A percentile compares a stretch with the other conserved stretches of the same genome.
phyloP scores from a whole-genome alignment of 2,888 invertebrate species.

The Boloria euphrosyne region DNA sequence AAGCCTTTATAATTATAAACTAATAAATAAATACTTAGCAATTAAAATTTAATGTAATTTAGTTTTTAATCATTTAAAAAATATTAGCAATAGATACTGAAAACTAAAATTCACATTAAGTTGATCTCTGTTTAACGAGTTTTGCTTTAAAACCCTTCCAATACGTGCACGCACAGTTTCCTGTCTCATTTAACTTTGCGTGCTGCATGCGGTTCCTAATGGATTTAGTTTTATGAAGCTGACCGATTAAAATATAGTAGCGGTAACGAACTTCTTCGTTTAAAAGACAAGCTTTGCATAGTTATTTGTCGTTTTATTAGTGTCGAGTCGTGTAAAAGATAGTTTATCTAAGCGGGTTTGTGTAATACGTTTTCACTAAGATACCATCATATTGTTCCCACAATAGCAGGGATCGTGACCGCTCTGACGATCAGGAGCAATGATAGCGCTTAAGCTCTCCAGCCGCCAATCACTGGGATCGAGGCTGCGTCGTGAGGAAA shows the following conservation, averaged over 20 bases:
- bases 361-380: constrained; percentile 48
- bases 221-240: constrained; percentile 31
- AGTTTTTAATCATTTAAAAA: constrained; percentile 16
- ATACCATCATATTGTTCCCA: constrained; percentile 63
- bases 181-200: constrained; percentile 37
- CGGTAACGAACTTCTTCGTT: constrained; percentile 3
- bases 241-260: constrained; percentile 27
- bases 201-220: constrained; percentile 33
- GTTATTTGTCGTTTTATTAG: constrained; percentile 23
- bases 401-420: constrained; percentile 72
- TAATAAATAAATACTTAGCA: background rate
- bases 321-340: constrained; percentile 41
- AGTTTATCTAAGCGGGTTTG: constrained; percentile 41
- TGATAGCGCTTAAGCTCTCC: constrained; percentile 56
- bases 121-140: constrained; percentile 31
- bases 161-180: constrained; percentile 32
- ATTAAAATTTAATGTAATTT: background rate
- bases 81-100: constrained; percentile 18
- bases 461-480: constrained; percentile 38
- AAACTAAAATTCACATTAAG: constrained; percentile 29
- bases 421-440: constrained; percentile 60
- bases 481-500: constrained; percentile 35
- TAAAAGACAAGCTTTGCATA: constrained; percentile 10
- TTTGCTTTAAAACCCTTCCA: constrained; percentile 28
- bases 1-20: no score